Evolutionary conservation across 2,113 vertebrate genomes (phyloP).

Genomic region (Bambusicola thoracicus): DNA sequence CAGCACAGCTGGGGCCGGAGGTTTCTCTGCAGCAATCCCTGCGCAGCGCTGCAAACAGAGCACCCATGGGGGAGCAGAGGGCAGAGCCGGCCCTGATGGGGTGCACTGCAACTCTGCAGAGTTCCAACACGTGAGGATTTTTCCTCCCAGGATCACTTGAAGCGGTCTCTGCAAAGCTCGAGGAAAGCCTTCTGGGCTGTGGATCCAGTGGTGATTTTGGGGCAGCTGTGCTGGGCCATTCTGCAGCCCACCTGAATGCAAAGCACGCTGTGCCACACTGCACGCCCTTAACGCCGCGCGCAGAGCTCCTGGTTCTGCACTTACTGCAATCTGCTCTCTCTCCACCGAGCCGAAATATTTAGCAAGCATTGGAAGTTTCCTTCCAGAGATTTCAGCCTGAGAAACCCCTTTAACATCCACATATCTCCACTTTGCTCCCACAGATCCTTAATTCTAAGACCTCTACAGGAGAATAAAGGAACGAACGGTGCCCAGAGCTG

Average conservation of each 20-base stretch:
- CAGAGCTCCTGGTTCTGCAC: rapidly evolving
- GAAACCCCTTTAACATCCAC: neutral
- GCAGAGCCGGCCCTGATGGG: neutral
- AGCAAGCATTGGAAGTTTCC: neutral
- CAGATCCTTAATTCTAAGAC: neutral
- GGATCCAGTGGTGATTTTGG: rapidly evolving
- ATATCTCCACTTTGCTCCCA: neutral
- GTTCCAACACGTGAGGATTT: neutral
- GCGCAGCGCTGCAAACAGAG: neutral
- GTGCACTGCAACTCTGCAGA: neutral
- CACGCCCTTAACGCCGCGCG: rapidly evolving
- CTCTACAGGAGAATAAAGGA: neutral
- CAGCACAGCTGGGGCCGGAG: neutral
- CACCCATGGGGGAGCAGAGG: neutral
- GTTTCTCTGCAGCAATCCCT: neutral
- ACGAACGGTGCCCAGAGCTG: neutral
- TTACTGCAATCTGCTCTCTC: rapidly evolving
- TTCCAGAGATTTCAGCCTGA: neutral
- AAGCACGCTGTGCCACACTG: rapidly evolving
- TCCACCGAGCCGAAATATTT: rapidly evolving
- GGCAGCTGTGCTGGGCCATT: rapidly evolving
- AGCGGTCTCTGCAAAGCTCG: neutral
- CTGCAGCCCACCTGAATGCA: rapidly evolving
- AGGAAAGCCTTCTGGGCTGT: neutral
- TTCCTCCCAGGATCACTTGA: neutral